Percentiles rank a stretch among this genome's conserved stretches.
Conservation (phyloP, 2,888 invertebrate species). For the Danaus chrysippus region DNA sequence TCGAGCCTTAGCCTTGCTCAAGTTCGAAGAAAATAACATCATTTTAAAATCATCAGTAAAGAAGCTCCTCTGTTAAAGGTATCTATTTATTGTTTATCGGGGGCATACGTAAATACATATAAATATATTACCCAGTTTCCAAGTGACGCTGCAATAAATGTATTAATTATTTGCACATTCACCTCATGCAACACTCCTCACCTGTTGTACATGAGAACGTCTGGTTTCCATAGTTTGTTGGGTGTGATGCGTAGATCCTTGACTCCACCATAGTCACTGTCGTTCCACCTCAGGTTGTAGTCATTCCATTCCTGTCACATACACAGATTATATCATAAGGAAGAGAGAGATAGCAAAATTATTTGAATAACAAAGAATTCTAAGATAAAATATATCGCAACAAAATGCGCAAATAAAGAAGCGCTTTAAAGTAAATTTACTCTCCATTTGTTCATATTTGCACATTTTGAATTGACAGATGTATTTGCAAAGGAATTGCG, state of each 20-base stretch:
- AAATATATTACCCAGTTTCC: slow-evolving; percentile 6
- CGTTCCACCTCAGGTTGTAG: slow-evolving; percentile 98
- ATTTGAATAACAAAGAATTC: not conserved
- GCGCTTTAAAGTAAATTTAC: slow-evolving; percentile 10
- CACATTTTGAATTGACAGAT: slow-evolving; percentile 10
- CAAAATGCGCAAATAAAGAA: not conserved
- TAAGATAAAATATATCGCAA: slow-evolving; percentile 4
- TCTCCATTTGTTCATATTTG: slow-evolving; percentile 12
- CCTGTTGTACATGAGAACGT: slow-evolving; percentile 99
- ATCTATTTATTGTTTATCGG: not conserved
- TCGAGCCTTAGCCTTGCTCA: too few relatives aligned
- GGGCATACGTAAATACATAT: not conserved
- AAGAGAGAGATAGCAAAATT: slow-evolving; percentile 37
- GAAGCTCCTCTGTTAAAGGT: not conserved
- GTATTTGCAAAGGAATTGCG: slow-evolving; percentile 9
- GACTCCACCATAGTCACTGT: slow-evolving; percentile 95
- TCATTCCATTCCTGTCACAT: slow-evolving; percentile 96
- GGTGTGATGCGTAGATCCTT: slow-evolving; percentile 97
- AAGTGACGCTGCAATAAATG: slow-evolving; percentile 27
- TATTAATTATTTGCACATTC: slow-evolving; percentile 15
- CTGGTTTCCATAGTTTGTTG: slow-evolving; percentile 98
- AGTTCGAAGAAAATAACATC: too few relatives aligned
- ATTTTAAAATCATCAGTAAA: too few relatives aligned
- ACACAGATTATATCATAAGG: slow-evolving; percentile 37
- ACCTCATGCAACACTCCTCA: slow-evolving; percentile 58